Conservation (phyloP, 2,888 invertebrate species). For the Meghimatium bilineatum region DNA sequence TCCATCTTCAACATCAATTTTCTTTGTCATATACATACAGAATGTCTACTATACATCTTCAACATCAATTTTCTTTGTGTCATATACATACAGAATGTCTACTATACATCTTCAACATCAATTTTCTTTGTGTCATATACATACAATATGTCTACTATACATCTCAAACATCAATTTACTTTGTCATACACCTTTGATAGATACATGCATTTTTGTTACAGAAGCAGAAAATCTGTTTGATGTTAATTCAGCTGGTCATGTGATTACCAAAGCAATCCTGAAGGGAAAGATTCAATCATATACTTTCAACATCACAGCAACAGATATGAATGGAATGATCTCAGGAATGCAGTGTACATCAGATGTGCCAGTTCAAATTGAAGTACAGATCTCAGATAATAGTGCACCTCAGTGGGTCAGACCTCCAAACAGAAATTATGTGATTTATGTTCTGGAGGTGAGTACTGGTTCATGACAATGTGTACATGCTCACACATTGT, state of each 20-base stretch:
- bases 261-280: conserved; percentile 87
- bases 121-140: too few relatives aligned
- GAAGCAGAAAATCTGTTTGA: conserved; percentile 5
- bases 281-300: conserved; percentile 82
- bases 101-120: too few relatives aligned
- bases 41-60: too few relatives aligned
- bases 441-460: conserved; percentile 90
- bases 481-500: too few relatives aligned
- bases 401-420: conserved; percentile 88
- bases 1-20: too few relatives aligned
- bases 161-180: too few relatives aligned
- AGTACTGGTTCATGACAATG: too few relatives aligned
- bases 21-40: too few relatives aligned
- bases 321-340: conserved; percentile 83
- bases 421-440: conserved; percentile 86
- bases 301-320: conserved; percentile 84
- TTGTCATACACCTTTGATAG: background rate
- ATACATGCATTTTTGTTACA: background rate
- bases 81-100: too few relatives aligned
- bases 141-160: too few relatives aligned
- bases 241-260: conserved; percentile 81
- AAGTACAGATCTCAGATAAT: conserved; percentile 76
- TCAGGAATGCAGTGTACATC: conserved; percentile 53
- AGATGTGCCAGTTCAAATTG: conserved; percentile 84
- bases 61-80: too few relatives aligned